A percentile compares a stretch with the other conserved stretches of the same genome.
Conservation (phyloP, 2,888 invertebrate genomes). For the Falcaria lacertinaria region DNA sequence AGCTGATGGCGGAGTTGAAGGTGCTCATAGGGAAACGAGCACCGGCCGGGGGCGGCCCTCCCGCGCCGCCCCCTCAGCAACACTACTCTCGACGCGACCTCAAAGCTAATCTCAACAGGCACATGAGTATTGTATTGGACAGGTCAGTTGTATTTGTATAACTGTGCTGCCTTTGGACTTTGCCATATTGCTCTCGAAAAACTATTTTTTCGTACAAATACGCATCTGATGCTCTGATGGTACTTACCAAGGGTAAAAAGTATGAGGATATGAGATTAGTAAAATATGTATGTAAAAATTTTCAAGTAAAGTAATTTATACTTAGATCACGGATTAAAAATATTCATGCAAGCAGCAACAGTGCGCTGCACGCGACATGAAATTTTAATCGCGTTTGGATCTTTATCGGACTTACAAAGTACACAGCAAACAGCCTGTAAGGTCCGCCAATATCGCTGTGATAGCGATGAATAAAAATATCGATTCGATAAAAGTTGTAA, state of each 20-base stretch:
- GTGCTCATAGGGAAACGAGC: constrained; percentile 76
- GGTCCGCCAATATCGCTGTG: background rate
- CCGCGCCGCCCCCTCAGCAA: constrained; percentile 46
- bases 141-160: constrained; percentile 55
- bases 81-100: constrained; percentile 70
- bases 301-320: background rate
- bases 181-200: background rate
- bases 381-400: background rate
- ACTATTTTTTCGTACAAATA: too few species aligned
- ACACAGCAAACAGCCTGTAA: background rate
- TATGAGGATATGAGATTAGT: too few species aligned
- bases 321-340: too few species aligned
- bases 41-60: constrained; percentile 50
- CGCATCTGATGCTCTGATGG: too few species aligned
- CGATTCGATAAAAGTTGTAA: background rate
- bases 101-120: constrained; percentile 73
- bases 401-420: background rate
- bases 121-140: constrained; percentile 78
- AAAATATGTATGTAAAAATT: too few species aligned
- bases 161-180: background rate
- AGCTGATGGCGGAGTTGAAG: constrained; percentile 75
- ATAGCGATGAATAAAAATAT: background rate
- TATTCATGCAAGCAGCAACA: background rate
- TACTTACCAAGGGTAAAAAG: too few species aligned
- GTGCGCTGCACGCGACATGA: background rate